Conservation (phyloP, 2,113 vertebrate genomes). For the Scalopus aquaticus region DNA sequence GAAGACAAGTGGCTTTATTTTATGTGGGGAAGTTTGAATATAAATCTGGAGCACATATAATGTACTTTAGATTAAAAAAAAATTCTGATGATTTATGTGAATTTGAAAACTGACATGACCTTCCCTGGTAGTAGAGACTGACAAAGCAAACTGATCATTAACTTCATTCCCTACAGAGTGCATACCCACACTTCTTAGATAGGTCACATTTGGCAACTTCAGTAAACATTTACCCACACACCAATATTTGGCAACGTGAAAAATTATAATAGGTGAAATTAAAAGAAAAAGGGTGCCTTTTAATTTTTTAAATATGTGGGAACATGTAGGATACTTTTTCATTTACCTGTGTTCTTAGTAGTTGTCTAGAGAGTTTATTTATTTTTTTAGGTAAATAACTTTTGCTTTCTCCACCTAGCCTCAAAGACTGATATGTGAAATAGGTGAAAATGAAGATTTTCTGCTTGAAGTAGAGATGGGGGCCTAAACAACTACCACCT, state of each 20-base stretch:
- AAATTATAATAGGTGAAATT: constrained; percentile 48
- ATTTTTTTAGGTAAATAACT: background rate
- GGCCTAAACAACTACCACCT: background rate
- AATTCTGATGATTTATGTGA: constrained; percentile 76
- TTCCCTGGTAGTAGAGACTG: constrained; percentile 56
- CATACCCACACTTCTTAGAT: constrained; percentile 55
- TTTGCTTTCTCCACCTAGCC: background rate
- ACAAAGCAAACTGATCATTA: constrained; percentile 22
- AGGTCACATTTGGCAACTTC: constrained; percentile 57
- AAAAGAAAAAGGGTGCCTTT: background rate
- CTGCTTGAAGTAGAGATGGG: background rate
- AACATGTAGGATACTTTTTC: constrained; percentile 7
- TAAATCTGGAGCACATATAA: constrained; percentile 79
- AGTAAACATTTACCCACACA: constrained; percentile 19
- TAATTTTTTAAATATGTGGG: background rate
- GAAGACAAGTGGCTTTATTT: constrained; percentile 79
- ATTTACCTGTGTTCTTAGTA: constrained; percentile 1
- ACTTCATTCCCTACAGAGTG: constrained; percentile 27
- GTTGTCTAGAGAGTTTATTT: background rate
- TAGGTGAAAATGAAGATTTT: constrained; percentile 35
- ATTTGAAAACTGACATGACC: constrained; percentile 66
- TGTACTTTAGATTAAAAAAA: constrained; percentile 71
- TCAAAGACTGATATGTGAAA: background rate
- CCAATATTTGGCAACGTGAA: constrained; percentile 15
- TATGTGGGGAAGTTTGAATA: constrained; percentile 77